Conservation (phyloP, 2,113 vertebrate species). For the Albula glossodonta region DNA sequence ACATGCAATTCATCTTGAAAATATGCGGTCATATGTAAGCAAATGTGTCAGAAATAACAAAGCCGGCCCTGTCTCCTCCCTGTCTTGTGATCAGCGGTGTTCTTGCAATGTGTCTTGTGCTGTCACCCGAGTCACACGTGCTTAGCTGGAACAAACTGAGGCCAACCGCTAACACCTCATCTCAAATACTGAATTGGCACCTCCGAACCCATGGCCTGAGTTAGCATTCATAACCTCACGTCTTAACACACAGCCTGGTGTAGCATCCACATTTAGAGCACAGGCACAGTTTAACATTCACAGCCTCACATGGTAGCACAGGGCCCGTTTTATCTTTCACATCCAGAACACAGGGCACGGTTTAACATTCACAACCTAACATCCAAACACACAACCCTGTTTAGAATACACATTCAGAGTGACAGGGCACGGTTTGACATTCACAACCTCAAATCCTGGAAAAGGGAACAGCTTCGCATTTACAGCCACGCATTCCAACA, state of each 20-base stretch:
- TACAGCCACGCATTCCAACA: not conserved
- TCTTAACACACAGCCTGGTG: too few species aligned
- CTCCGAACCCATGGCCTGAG: too few species aligned
- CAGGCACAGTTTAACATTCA: too few species aligned
- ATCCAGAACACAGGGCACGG: not conserved
- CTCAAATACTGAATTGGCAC: too few species aligned
- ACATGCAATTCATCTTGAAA: not conserved
- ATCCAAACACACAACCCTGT: not conserved
- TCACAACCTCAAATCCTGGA: not conserved
- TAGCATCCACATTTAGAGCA: too few species aligned
- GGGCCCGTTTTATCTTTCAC: not conserved
- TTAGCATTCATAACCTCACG: too few species aligned
- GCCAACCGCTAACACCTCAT: too few species aligned
- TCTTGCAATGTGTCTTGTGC: not conserved
- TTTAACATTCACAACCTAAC: not conserved
- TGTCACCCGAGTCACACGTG: not conserved
- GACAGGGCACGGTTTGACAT: not conserved
- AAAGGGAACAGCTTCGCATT: not conserved
- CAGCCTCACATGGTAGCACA: not conserved
- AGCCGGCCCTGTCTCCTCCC: not conserved
- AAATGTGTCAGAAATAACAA: not conserved
- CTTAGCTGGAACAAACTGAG: not conserved
- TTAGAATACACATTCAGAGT: not conserved
- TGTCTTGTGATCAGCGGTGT: not conserved
- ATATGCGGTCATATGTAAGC: not conserved